These are phyloP conservation scores for Scomber scombrus DNA, from an alignment of 2,113 vertebrate species.

Conservation along the genomic window DNA sequence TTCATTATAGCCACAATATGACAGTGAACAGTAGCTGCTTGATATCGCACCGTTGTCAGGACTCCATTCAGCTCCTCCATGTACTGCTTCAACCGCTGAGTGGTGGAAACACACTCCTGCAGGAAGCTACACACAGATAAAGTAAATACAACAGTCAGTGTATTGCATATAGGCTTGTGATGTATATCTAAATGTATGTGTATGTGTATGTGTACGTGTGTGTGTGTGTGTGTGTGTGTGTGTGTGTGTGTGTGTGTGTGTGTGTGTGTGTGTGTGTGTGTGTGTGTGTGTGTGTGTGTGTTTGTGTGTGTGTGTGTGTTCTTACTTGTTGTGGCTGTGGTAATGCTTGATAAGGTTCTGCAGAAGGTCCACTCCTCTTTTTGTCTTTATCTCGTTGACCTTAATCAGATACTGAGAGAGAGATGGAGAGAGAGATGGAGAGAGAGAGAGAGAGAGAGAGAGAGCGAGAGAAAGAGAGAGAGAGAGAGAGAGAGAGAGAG, in stretches of 20 bases:
- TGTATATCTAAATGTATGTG: too few relatives aligned
- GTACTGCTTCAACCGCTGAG: constrained; percentile 76
- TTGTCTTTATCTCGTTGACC: constrained; percentile 79
- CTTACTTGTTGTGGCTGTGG: constrained; percentile 78
- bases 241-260: not conserved
- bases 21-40: not conserved
- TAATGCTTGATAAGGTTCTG: constrained; percentile 81
- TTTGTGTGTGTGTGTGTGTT: not conserved
- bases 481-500: not conserved
- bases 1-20: not conserved
- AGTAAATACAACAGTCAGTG: not conserved
- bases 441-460: too few relatives aligned
- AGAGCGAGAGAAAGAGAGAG: not conserved
- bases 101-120: constrained; percentile 78
- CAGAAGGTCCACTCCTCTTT: constrained; percentile 77
- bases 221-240: not conserved
- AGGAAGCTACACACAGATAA: constrained; percentile 61
- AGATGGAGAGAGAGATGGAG: not conserved
- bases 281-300: not conserved
- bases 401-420: constrained; percentile 74
- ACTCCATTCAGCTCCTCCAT: constrained; percentile 77
- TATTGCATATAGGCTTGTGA: not conserved
- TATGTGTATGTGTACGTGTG: not conserved
- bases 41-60: constrained; percentile 61
- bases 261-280: not conserved